Evolutionary conservation across 2,888 invertebrate genomes (phyloP).

Genomic region (Drosophila seclusa): DNA sequence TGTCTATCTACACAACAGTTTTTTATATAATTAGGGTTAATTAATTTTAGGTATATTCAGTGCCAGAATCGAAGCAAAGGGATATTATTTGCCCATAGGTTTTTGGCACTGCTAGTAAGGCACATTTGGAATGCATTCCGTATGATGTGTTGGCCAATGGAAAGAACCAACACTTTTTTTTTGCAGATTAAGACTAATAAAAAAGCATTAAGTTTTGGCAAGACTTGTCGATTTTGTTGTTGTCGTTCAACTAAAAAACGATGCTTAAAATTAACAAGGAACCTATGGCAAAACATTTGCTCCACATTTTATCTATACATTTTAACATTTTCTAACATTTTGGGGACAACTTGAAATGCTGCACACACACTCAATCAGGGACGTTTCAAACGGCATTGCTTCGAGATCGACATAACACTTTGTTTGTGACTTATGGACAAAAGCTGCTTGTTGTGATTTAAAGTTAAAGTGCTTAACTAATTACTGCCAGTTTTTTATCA

Average conservation of each 20-base stretch:
- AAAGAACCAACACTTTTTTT: background rate
- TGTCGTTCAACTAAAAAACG: constrained; percentile 48
- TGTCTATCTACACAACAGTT: constrained; percentile 80
- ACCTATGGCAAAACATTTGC: constrained; percentile 56
- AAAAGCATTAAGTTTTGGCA: constrained; percentile 76
- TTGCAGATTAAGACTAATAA: constrained; percentile 26
- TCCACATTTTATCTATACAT: constrained; percentile 23
- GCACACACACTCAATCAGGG: constrained; percentile 52
- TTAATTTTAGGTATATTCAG: constrained; percentile 16
- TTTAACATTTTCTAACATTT: constrained; percentile 40
- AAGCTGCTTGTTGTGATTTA: background rate
- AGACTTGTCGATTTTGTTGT: constrained; percentile 83
- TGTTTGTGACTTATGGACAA: background rate
- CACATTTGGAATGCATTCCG: constrained; percentile 83
- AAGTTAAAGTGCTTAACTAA: background rate
- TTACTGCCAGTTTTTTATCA: background rate
- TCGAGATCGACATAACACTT: background rate
- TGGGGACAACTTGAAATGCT: constrained; percentile 63
- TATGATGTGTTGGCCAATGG: background rate
- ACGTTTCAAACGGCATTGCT: constrained; percentile 2
- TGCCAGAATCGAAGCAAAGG: constrained; percentile 17
- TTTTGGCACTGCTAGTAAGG: constrained; percentile 65
- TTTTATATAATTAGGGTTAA: constrained; percentile 28
- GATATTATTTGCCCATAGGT: background rate
- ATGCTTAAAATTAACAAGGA: constrained; percentile 62